phyloP scores from a whole-genome alignment of 2,797 vertebrate species.

The Acridotheres tristis region DNA sequence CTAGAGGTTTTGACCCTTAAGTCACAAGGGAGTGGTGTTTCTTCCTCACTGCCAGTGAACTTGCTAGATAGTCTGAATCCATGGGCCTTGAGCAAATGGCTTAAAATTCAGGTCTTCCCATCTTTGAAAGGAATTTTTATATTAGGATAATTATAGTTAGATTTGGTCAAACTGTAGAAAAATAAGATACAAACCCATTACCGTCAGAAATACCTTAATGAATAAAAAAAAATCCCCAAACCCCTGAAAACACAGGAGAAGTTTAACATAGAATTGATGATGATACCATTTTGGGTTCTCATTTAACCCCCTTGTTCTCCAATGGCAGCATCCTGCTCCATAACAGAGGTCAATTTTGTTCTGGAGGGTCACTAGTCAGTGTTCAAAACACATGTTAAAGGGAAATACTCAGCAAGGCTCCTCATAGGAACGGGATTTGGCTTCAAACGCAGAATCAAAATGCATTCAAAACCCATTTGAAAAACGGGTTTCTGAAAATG shows the following conservation, averaged over 20 bases:
- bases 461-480: background rate
- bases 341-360: background rate
- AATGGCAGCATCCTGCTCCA: background rate
- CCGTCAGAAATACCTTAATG: background rate
- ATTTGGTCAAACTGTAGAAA: background rate
- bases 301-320: background rate
- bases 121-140: background rate
- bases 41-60: background rate
- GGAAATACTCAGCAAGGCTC: background rate
- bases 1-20: background rate
- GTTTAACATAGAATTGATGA: background rate
- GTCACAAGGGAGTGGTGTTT: background rate
- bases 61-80: background rate
- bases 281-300: background rate
- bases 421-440: background rate
- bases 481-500: background rate
- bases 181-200: background rate
- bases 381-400: background rate
- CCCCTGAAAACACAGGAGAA: background rate
- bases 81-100: background rate
- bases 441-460: background rate
- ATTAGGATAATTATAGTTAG: background rate
- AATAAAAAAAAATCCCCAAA: fast-evolving
- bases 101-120: background rate
- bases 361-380: background rate